Percentiles rank a stretch among this genome's conserved stretches.
These are phyloP conservation scores for Rhamphomyia laevipes DNA, from an alignment of 2,888 invertebrate genomes.

Conservation along the genomic window DNA sequence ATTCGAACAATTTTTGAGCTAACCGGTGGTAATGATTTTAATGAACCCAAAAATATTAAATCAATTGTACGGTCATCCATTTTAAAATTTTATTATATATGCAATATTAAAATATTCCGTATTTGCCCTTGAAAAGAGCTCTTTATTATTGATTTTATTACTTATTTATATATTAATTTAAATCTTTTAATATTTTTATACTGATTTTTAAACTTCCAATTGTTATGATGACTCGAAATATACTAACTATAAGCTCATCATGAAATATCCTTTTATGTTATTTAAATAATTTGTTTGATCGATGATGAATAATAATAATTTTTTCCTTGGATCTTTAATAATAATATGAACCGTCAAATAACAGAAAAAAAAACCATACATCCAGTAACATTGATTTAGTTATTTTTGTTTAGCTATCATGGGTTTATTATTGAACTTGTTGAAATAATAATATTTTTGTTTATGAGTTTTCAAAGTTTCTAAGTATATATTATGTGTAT, in stretches of 20 bases:
- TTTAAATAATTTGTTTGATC: neutral
- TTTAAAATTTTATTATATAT: neutral
- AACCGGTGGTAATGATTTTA: slow-evolving; percentile 83
- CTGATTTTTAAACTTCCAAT: neutral
- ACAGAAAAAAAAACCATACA: neutral
- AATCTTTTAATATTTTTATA: neutral
- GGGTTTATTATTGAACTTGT: too few species aligned
- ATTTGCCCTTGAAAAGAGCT: neutral
- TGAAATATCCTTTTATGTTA: neutral
- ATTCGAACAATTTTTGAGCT: slow-evolving; percentile 97
- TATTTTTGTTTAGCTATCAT: neutral
- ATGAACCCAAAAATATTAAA: slow-evolving; percentile 76
- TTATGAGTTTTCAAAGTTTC: too few species aligned
- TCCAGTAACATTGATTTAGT: neutral
- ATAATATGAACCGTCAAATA: neutral
- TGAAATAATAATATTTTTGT: too few species aligned
- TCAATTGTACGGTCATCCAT: slow-evolving; percentile 90
- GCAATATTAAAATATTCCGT: neutral
- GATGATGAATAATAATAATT: neutral
- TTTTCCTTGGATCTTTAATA: neutral
- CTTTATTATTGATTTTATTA: neutral
- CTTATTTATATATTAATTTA: neutral
- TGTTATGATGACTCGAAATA: neutral
- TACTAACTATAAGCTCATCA: neutral
- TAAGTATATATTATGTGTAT: neutral